A percentile compares a stretch with the other conserved stretches of the same genome.
Evolutionary conservation across 2,888 invertebrate species (phyloP).

Genomic region (Lomographa bimaculata): DNA sequence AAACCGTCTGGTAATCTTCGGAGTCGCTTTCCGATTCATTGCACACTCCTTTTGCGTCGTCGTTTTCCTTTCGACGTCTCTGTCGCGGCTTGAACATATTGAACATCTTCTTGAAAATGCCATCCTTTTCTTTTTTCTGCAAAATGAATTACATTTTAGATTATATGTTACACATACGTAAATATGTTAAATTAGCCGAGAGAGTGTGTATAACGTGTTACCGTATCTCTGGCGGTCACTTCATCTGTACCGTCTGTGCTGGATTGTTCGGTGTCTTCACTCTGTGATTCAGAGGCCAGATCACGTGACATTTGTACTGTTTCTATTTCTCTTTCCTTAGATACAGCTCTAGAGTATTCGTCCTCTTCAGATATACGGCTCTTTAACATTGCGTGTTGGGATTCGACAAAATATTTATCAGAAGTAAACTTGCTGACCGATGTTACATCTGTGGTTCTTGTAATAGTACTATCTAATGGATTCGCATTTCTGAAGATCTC

Average conservation of each 20-base stretch:
- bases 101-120: slow-evolving; percentile 59
- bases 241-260: slow-evolving; percentile 23
- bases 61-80: slow-evolving; percentile 25
- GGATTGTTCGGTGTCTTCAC: slow-evolving; percentile 17
- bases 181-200: no score
- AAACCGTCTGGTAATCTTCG: slow-evolving; percentile 59
- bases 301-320: slow-evolving; percentile 11
- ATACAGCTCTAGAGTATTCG: no score
- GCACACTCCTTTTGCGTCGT: slow-evolving; percentile 14
- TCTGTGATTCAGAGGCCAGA: slow-evolving; percentile 17
- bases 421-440: slow-evolving; percentile 30
- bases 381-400: slow-evolving; percentile 21
- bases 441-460: slow-evolving; percentile 28
- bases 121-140: slow-evolving; percentile 39
- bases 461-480: slow-evolving; percentile 35
- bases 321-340: no score
- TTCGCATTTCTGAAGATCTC: slow-evolving; percentile 43
- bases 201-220: no score
- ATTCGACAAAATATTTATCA: slow-evolving; percentile 25
- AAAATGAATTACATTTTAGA: slow-evolving; percentile 10
- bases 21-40: slow-evolving; percentile 46
- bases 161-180: no score
- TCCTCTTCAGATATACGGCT: slow-evolving; percentile 20
- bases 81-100: slow-evolving; percentile 52
- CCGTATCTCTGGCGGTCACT: no score